Evolutionary conservation across 1,140 invertebrate genomes (phyloP).

Genomic region (Caenorhabditis elegans): DNA sequence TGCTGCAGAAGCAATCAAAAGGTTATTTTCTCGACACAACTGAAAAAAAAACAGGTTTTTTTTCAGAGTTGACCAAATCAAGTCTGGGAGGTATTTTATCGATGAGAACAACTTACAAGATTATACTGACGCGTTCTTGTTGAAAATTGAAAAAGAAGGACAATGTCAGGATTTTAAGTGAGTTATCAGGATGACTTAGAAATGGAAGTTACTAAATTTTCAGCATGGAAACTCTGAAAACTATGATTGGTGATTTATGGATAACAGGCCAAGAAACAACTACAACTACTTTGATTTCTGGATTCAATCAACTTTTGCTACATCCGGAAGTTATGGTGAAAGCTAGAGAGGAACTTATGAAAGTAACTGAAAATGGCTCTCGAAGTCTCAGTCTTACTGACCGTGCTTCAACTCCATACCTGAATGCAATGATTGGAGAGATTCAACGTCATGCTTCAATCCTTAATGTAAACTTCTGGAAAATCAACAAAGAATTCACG

Average conservation of each 20-base stretch:
- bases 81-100: conserved; percentile 65
- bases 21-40: too few species aligned
- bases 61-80: conserved; percentile 29
- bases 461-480: conserved; percentile 26
- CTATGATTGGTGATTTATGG: conserved; percentile 42
- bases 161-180: not conserved
- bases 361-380: not conserved
- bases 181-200: not conserved
- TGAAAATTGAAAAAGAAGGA: conserved; percentile 65
- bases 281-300: conserved; percentile 55
- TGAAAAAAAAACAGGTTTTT: not conserved
- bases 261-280: conserved; percentile 51
- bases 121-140: conserved; percentile 70
- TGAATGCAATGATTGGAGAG: conserved; percentile 40
- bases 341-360: not conserved
- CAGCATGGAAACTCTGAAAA: conserved; percentile 27
- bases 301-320: conserved; percentile 28
- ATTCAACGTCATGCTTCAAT: conserved; percentile 24
- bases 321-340: conserved; percentile 31
- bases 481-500: not conserved
- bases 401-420: conserved; percentile 28
- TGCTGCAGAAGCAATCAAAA: not conserved
- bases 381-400: not conserved
- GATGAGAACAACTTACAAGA: conserved; percentile 65
- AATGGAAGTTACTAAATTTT: not conserved